Conservation (phyloP, 2,797 vertebrate genomes). For the Anisognathus igniventris region DNA sequence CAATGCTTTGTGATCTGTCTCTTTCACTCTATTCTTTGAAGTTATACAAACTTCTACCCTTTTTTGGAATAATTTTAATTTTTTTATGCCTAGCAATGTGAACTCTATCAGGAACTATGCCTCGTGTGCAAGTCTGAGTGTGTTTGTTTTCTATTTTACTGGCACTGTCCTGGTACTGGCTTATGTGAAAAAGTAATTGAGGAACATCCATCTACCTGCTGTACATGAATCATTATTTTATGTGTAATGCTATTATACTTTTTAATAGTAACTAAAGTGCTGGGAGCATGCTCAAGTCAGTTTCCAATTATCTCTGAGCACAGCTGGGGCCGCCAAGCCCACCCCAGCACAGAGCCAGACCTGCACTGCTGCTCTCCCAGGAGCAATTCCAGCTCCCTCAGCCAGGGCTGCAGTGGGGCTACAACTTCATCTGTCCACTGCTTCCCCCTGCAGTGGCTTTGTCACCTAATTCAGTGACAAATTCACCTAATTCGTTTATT, state of each 20-base stretch:
- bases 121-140: rapidly evolving
- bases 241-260: background rate
- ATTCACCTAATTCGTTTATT: background rate
- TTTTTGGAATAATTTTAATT: background rate
- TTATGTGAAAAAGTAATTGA: background rate
- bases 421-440: background rate
- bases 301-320: background rate
- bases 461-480: background rate
- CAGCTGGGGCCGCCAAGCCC: background rate
- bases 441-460: background rate
- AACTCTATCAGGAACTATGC: background rate
- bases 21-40: background rate
- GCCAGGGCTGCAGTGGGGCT: background rate
- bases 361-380: background rate
- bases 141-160: background rate
- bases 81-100: background rate
- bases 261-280: background rate
- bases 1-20: background rate
- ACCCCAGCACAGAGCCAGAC: background rate
- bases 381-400: background rate
- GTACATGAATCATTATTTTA: background rate
- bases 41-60: background rate
- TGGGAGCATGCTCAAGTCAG: background rate
- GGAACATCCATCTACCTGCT: background rate
- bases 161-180: background rate